phyloP scores from a whole-genome alignment of 2,797 vertebrate species.

The Bryconaethiops microstoma region DNA sequence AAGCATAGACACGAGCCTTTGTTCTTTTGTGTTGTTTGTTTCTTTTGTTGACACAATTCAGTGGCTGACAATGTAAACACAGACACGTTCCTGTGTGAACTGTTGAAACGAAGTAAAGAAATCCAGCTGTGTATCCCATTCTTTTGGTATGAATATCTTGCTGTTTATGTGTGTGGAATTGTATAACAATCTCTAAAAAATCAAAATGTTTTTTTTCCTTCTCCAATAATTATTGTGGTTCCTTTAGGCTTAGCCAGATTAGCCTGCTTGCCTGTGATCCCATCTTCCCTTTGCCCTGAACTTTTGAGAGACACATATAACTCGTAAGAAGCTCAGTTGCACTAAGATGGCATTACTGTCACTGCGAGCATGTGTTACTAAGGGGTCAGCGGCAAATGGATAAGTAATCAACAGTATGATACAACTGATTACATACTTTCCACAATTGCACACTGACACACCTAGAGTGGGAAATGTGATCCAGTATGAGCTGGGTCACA shows the following conservation, averaged over 20 bases:
- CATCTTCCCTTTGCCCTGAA: conserved; percentile 35
- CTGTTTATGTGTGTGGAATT: neutral
- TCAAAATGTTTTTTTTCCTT: neutral
- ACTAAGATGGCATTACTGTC: conserved; percentile 45
- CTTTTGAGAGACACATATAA: conserved; percentile 33
- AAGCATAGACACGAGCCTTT: conserved; percentile 3
- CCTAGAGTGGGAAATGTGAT: neutral
- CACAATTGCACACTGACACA: conserved; percentile 4
- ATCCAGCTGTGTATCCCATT: conserved; percentile 14
- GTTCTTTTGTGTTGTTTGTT: conserved; percentile 20
- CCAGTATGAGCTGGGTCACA: neutral
- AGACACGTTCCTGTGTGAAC: conserved; percentile 19
- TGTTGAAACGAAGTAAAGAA: conserved; percentile 11
- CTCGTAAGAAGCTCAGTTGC: conserved; percentile 47
- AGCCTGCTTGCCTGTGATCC: conserved; percentile 31
- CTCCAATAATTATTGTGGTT: neutral
- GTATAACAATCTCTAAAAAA: neutral
- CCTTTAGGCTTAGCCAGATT: conserved; percentile 32
- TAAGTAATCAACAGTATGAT: conserved; percentile 11
- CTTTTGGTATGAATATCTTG: conserved; percentile 8
- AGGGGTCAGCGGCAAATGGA: conserved; percentile 31
- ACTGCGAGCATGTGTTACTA: conserved; percentile 38
- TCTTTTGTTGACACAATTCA: conserved; percentile 8
- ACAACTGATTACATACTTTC: conserved; percentile 30
- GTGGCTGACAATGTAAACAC: conserved; percentile 17